A percentile compares a stretch with the other conserved stretches of the same genome.
Conservation (phyloP, 2,113 vertebrate species). For the Willisornis vidua region DNA sequence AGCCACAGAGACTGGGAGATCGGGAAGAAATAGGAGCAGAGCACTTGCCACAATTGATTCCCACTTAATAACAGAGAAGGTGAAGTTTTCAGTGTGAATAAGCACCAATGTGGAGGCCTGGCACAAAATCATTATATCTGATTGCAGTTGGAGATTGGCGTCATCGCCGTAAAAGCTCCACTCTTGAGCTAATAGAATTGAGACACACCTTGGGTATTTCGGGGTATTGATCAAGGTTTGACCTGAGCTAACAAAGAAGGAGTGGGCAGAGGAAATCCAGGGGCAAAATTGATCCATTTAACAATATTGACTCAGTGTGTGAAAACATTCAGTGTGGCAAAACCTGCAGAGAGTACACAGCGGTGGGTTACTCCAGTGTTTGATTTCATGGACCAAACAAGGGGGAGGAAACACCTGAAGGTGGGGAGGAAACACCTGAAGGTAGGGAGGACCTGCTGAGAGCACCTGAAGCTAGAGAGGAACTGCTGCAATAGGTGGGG, state of each 20-base stretch:
- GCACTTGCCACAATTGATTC: neutral
- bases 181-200: neutral
- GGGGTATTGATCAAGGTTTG: neutral
- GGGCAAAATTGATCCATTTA: neutral
- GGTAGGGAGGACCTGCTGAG: rapidly evolving
- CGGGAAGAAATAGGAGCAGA: neutral
- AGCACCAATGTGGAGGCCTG: neutral
- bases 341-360: neutral
- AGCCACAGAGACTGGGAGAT: neutral
- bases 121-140: conserved; percentile 11
- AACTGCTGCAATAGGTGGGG: neutral
- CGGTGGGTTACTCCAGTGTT: too few species aligned
- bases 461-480: neutral
- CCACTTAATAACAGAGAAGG: neutral
- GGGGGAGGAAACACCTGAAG: neutral
- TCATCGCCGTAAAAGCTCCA: neutral
- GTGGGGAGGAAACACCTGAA: neutral
- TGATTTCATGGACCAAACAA: neutral
- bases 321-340: neutral
- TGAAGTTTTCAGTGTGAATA: neutral
- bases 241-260: neutral
- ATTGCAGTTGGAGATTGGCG: neutral
- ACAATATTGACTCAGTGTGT: neutral
- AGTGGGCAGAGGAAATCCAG: neutral
- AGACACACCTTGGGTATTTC: neutral